Percentiles rank a stretch among this genome's conserved stretches.
These are phyloP conservation scores for Drosophila kanapiae DNA, from an alignment of 1,140 invertebrate species.

Conservation along the genomic window DNA sequence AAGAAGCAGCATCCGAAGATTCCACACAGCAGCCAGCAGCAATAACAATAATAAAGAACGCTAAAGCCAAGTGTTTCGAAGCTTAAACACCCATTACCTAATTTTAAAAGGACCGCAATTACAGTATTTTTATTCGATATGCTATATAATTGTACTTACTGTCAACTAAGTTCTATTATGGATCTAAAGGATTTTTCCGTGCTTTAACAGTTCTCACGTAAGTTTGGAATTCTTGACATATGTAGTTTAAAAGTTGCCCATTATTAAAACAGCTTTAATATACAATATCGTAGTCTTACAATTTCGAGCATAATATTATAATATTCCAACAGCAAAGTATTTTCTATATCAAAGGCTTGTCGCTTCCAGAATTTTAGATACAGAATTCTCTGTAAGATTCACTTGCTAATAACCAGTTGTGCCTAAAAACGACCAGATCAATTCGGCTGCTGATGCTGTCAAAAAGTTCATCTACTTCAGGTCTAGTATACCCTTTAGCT, in stretches of 20 bases:
- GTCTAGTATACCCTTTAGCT: background rate
- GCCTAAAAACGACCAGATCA: background rate
- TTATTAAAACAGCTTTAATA: background rate
- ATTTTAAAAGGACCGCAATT: background rate
- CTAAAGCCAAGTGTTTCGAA: background rate
- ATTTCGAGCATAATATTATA: background rate
- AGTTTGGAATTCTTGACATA: no score
- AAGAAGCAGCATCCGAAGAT: conserved; percentile 36
- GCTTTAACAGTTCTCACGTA: no score
- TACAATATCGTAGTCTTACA: background rate
- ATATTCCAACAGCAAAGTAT: background rate
- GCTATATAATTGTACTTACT: no score
- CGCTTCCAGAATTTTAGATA: background rate
- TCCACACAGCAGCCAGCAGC: conserved; percentile 27
- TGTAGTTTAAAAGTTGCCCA: background rate
- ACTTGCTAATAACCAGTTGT: background rate
- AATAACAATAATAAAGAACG: conserved; percentile 15
- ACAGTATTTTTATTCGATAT: background rate
- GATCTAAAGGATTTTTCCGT: no score
- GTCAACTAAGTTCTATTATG: no score
- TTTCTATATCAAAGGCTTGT: background rate
- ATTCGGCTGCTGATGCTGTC: background rate
- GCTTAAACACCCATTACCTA: background rate
- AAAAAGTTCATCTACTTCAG: no score
- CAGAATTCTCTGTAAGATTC: background rate